Evolutionary conservation across 2,113 vertebrate species (phyloP).

Genomic region (Forbesichthys agassizii): DNA sequence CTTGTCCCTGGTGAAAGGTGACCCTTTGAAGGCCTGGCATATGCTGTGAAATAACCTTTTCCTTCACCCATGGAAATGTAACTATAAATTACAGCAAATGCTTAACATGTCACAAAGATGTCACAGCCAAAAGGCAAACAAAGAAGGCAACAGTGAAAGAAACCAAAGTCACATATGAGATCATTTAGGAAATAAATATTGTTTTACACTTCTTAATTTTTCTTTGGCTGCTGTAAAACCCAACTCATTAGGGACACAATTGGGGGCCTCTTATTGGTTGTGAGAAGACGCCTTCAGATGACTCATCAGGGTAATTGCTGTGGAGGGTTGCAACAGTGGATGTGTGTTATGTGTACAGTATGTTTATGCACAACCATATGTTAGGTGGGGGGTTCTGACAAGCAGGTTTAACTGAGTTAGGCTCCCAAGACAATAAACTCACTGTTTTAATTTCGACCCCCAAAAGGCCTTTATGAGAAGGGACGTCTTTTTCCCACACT

Average conservation of each 20-base stretch:
- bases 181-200: constrained; percentile 17
- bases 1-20: too few species aligned
- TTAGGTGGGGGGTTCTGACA: constrained; percentile 1
- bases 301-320: constrained; percentile 18
- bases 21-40: too few species aligned
- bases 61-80: too few species aligned
- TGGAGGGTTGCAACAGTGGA: neutral
- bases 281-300: constrained; percentile 11
- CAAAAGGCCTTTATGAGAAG: constrained; percentile 43
- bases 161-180: constrained; percentile 38
- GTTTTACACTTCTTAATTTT: constrained; percentile 32
- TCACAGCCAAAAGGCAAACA: constrained; percentile 2
- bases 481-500: constrained; percentile 27
- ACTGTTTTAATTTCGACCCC: constrained; percentile 52
- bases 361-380: too few species aligned
- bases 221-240: constrained; percentile 25
- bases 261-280: constrained; percentile 16
- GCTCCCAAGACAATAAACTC: constrained; percentile 58
- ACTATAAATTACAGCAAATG: neutral
- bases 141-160: constrained; percentile 14
- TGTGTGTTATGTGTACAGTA: constrained; percentile 1
- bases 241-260: constrained; percentile 19
- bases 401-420: constrained; percentile 33
- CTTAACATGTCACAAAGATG: constrained; percentile 22
- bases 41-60: too few species aligned